Evolutionary conservation across 2,113 vertebrate species (phyloP).

Genomic region (Hiodon alosoides): DNA sequence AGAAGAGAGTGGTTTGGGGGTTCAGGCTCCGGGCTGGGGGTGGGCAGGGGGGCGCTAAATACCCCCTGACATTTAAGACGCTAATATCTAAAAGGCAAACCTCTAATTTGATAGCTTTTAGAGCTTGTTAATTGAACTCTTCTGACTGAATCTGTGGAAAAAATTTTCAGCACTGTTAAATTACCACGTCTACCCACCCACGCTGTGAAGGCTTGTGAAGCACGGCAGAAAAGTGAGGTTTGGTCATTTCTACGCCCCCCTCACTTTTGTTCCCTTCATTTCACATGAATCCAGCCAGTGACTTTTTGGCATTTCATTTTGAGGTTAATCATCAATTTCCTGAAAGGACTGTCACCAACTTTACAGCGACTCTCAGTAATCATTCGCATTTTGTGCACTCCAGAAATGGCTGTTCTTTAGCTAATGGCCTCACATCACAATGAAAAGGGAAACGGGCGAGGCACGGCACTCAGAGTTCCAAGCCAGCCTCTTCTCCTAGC

Average conservation of each 20-base stretch:
- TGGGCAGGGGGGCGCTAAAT: conserved; percentile 43
- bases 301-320: conserved; percentile 68
- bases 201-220: conserved; percentile 59
- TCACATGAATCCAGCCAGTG: conserved; percentile 69
- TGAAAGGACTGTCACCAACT: conserved; percentile 1
- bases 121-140: conserved; percentile 73
- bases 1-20: conserved; percentile 8
- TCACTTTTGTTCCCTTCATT: conserved; percentile 43
- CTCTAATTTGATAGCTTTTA: conserved; percentile 81
- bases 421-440: conserved; percentile 4
- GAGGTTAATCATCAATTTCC: conserved; percentile 27
- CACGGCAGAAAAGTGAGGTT: conserved; percentile 47
- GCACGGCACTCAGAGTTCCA: neutral
- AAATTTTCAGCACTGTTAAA: conserved; percentile 70
- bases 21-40: neutral
- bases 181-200: conserved; percentile 62
- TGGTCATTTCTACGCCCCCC: conserved; percentile 23
- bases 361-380: conserved; percentile 20
- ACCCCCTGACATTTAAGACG: conserved; percentile 73
- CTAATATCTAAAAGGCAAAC: conserved; percentile 75
- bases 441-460: too few species aligned
- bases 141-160: conserved; percentile 61
- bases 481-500: conserved; percentile 4
- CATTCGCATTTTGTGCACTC: conserved; percentile 22
- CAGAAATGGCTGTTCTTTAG: conserved; percentile 29